Percentiles rank a stretch among this genome's conserved stretches.
phyloP scores from a whole-genome alignment of 2,888 invertebrate genomes.

The Latrodectus hesperus region DNA sequence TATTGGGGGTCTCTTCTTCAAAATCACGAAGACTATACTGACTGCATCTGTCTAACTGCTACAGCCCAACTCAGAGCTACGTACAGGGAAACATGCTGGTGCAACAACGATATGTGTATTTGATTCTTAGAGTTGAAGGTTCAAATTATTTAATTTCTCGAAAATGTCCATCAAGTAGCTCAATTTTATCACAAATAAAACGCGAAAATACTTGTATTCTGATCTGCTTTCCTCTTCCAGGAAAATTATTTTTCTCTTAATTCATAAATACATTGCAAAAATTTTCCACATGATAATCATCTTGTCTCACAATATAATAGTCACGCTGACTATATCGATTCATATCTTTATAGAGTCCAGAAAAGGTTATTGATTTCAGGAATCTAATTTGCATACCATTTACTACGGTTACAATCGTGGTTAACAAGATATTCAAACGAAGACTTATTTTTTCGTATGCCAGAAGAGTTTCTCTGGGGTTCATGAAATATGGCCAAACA shows the following conservation, averaged over 20 bases:
- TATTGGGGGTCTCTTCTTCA: no score
- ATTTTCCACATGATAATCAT: not conserved
- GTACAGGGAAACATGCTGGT: no score
- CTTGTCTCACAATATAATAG: not conserved
- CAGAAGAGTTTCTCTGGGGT: not conserved
- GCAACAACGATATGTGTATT: slow-evolving; percentile 25
- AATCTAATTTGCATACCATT: not conserved
- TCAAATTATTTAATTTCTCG: slow-evolving; percentile 48
- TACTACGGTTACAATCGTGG: not conserved
- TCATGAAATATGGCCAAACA: not conserved
- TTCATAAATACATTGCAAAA: not conserved
- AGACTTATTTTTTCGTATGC: not conserved
- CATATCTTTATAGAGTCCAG: not conserved
- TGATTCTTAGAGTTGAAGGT: slow-evolving; percentile 42
- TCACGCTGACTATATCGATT: not conserved
- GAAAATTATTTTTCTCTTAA: not conserved
- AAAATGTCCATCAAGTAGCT: slow-evolving; percentile 39
- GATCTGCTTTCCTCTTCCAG: not conserved
- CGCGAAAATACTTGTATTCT: not conserved
- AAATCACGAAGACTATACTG: no score
- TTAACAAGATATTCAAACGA: not conserved
- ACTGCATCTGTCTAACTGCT: no score
- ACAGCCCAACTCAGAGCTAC: no score
- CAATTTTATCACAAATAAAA: slow-evolving; percentile 46
- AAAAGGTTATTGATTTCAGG: not conserved